Evolutionary conservation across 2,797 vertebrate species (phyloP), one percentile per base, ranked within the genome.

Genomic region (Anniella stebbinsi): DNA sequence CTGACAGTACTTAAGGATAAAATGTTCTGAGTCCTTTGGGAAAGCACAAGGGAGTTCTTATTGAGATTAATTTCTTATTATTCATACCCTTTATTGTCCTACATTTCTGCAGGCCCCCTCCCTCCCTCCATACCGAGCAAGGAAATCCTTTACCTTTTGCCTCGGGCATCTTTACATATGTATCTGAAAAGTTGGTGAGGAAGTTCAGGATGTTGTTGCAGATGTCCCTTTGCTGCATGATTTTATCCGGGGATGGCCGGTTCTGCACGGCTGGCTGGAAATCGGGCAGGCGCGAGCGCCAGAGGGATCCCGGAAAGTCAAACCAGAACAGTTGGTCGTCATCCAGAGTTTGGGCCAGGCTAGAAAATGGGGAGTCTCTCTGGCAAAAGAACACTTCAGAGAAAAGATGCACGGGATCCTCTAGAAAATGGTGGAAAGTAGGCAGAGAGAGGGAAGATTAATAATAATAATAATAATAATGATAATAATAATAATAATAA

Each of bases 371-470:
- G 3, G 2, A 67, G 33, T 82, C 73, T 0, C 69, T 1, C 89
- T 97, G 96, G 86, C 96, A 97, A 83, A 94, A 96, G 17, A 96
- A 18, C 0, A 95, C 91, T 5, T 91, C 73, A 3, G 77, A 85
- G 5, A 92, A 75, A 0, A 78, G 5, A 25, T 97, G 97, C 96
- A 96, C 96, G 94, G 97, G 97, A 96, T 97, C 97, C 96, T 97
- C 97, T 93, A 96, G 95, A 93, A 94, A 95, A 97, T 21, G 98
- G 97, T 96, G 96, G 97, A 96, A 91, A 96, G 96, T 92, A 69
- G 96, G 25, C 7, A 4, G 96, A 38, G 9, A 10, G 67, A n/a
- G 38, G 8, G 9, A n/a, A 15, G 15, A 72, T 4, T 11, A 70
- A 25, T 69, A 30, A 11, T 2, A 69, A 13, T 33, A 51, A 51